Base-by-base conservation (phyloP, 2,888 invertebrate genomes). In the Lymantria dispar region DNA sequence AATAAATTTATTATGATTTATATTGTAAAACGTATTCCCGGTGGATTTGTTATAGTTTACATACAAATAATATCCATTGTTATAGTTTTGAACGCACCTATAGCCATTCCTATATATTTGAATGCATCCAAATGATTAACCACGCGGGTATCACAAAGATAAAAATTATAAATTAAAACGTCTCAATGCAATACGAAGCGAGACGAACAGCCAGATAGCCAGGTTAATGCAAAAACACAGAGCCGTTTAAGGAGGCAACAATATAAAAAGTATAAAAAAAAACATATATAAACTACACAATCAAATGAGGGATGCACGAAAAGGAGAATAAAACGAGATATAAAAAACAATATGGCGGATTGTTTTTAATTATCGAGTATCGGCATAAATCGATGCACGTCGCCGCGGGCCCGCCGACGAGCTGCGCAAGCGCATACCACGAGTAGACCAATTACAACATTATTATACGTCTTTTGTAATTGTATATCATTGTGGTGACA, bases 341-440 rank as follows among this genome's bases (percentile, higher is more conserved):
- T 84, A 88, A 87, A 87, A 91, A 88, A 77, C 83, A 85, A 85
- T 80, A 89, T 89, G 90, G 90, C 89, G 90, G 89, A 90, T 91
- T 91, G 91, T 91, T 91, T 91, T 91, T 91, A 91, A 91, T 91
- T 91, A 91, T 89, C 89, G 86, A 90, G 87, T 90, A 91, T 91
- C 89, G 89, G 85, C 88, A 91, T 91, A 91, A 91, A 91, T 91
- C 91, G 89, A 88, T 81, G 83, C 74, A 73, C 82, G 89, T 88
- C 89, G 88, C 89, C 87, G 87, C 80, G 81, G 83, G 90, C 85
- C 79, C 79, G 78, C 78, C 81, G 73, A 56, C 52, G 72, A 53
- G 75, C 63, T 55, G 72, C 75, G 76, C 77, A 48, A 49, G 74
- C 76, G 74, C 76, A 67, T 51, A 52, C 64, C 45, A 47, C 60